Evolutionary conservation across 2,888 invertebrate species (phyloP).

Genomic region (Orthosia gracilis): DNA sequence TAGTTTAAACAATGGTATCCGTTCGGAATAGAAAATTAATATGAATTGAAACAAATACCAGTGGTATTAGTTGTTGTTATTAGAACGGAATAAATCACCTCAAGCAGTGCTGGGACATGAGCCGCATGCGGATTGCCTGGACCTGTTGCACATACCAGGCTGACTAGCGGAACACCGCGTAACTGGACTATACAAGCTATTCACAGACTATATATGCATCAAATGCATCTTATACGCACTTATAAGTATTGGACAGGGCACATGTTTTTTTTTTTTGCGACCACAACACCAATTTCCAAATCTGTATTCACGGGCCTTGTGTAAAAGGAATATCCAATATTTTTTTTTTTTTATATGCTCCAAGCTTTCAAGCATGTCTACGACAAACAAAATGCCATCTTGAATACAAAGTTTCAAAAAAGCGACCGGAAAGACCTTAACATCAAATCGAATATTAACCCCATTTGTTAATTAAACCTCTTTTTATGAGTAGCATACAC

Average conservation of each 20-base stretch:
- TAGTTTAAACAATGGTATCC: too few relatives aligned
- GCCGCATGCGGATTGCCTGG: constrained; percentile 74
- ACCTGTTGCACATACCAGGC: constrained; percentile 81
- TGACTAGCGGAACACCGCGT: constrained; percentile 82
- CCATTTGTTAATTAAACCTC: not conserved
- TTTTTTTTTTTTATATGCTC: not conserved
- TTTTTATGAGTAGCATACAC: not conserved
- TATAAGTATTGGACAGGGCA: not conserved
- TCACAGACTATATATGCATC: constrained; percentile 50
- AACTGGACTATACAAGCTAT: constrained; percentile 77
- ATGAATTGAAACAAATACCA: too few relatives aligned
- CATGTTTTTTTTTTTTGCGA: not conserved
- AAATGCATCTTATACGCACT: constrained; percentile 41
- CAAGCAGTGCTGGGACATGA: constrained; percentile 54
- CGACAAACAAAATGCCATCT: constrained; percentile 2
- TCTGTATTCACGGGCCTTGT: constrained; percentile 6
- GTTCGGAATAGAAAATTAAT: too few relatives aligned
- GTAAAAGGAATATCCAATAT: constrained; percentile 7
- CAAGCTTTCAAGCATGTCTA: too few relatives aligned
- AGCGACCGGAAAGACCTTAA: not conserved
- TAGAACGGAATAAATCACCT: too few relatives aligned
- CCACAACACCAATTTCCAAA: not conserved
- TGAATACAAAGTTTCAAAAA: constrained; percentile 13
- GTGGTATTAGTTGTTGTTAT: too few relatives aligned
- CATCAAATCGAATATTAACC: constrained; percentile 18